A percentile compares a stretch with the other conserved stretches of the same genome.
phyloP scores from a whole-genome alignment of 2,113 vertebrate genomes.

The Chascanopsetta lugubris region DNA sequence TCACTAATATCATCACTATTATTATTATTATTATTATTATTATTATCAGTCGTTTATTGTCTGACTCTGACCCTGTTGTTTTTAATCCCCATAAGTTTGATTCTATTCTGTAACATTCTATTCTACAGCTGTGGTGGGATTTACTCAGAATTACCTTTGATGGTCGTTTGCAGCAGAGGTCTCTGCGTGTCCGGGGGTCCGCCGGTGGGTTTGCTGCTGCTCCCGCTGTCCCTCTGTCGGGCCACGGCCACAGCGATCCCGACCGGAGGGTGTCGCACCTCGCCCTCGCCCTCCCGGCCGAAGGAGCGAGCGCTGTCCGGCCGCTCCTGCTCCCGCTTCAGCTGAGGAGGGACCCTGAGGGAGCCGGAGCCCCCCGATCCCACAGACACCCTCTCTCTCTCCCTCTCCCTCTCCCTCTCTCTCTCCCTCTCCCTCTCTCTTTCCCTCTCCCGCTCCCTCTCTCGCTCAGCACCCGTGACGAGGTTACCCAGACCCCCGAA shows the following conservation, averaged over 20 bases:
- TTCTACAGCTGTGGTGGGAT: too few relatives aligned
- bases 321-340: conserved; percentile 92
- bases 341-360: conserved; percentile 73
- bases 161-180: conserved; percentile 81
- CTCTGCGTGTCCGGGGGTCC: conserved; percentile 85
- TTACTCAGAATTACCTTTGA: conserved; percentile 95
- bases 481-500: conserved; percentile 92
- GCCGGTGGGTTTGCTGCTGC: conserved; percentile 79
- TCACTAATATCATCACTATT: too few relatives aligned
- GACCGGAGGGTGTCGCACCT: conserved; percentile 94
- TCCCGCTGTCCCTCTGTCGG: conserved; percentile 90
- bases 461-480: conserved; percentile 76
- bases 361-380: conserved; percentile 27
- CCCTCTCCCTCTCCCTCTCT: conserved; percentile 51
- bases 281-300: conserved; percentile 89
- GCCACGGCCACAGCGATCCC: conserved; percentile 97
- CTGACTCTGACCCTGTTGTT: too few relatives aligned
- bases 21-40: too few relatives aligned
- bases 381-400: conserved; percentile 13
- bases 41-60: too few relatives aligned
- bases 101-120: too few relatives aligned
- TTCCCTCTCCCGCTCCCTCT: conserved; percentile 37
- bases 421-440: conserved; percentile 28
- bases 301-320: conserved; percentile 93
- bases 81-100: too few relatives aligned